Base-by-base conservation (phyloP, 1,140 invertebrate species). In the Tenebrio molitor region DNA sequence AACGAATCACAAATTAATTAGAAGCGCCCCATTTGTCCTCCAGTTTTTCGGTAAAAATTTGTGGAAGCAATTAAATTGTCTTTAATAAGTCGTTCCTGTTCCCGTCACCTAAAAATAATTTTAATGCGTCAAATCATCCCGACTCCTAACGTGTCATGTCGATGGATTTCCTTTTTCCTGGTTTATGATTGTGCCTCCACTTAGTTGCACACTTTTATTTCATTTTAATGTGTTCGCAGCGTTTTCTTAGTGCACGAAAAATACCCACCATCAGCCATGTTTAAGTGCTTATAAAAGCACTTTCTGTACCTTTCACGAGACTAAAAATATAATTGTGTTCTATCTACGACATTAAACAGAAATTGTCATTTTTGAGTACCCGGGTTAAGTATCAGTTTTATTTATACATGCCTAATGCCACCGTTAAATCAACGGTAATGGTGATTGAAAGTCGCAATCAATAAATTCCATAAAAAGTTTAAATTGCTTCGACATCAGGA, bases 211-310 rank as follows among this genome's bases (percentile, higher is more conserved):
- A 5, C 4, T n/a, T 39, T 39, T 39, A 7, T 39, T 12, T 39
- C 36, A 39, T 39, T 39, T 39, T 7, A 39, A 39, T 39, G 36
- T 12, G 36, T 39, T 39, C 7, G 3, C 29, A 33, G 29, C 29
- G 29, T 33, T 33, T 33, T 33, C 29, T 33, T 33, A 33, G 29
- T 33, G 4, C 36, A 12, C 12, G 36, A 39, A 39, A 39, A 39
- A 39, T 39, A 39, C 29, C 12, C 12, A n/a, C 36, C 36, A 39
- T 5, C 7, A 29, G 25, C 25, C 25, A 29, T 29, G 25, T 29
- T 39, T 39, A 39, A 39, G n/a, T 39, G 36, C 5, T 39, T 39
- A 39, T 39, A 39, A 39, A 39, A 39, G 36, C 36, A 12, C 12
- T 39, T 39, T 39, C 36, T 12, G 4, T 39, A 39, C 36, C 12